Evolutionary conservation across 2,113 vertebrate genomes (phyloP).

Genomic region (Hemiscyllium ocellatum): DNA sequence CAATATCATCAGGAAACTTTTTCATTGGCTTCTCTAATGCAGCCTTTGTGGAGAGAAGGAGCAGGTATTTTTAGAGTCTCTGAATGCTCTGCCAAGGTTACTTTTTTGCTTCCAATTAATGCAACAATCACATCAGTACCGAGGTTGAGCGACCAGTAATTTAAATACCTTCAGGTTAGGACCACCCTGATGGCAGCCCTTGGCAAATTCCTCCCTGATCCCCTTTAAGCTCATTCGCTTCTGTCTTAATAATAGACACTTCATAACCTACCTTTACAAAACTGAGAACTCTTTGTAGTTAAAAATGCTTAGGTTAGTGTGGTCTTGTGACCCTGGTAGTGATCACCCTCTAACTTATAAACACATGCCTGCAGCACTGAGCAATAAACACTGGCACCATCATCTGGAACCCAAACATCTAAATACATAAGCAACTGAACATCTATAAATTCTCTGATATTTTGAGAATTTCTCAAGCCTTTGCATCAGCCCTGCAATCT

Average conservation of each 20-base stretch:
- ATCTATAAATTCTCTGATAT: background rate
- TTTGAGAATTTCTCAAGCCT: background rate
- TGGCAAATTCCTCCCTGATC: background rate
- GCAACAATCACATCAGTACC: background rate
- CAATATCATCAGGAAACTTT: background rate
- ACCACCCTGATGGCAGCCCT: background rate
- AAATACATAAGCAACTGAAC: background rate
- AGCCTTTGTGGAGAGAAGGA: background rate
- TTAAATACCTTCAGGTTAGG: background rate
- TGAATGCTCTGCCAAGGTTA: background rate
- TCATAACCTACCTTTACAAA: background rate
- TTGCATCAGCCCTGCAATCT: background rate
- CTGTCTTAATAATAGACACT: background rate
- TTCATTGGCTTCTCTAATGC: background rate
- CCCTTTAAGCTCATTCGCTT: background rate
- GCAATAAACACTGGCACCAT: background rate
- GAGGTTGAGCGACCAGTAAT: background rate
- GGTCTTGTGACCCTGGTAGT: background rate
- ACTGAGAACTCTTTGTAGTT: background rate
- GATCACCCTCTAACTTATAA: background rate
- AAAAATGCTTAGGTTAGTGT: background rate
- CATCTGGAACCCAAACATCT: background rate
- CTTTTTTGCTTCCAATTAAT: background rate
- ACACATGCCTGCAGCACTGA: background rate
- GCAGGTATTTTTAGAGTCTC: background rate